Percentiles rank a stretch among this genome's conserved stretches.
Evolutionary conservation across 2,888 invertebrate species (phyloP).

Genomic region (Platycheirus rosarum): DNA sequence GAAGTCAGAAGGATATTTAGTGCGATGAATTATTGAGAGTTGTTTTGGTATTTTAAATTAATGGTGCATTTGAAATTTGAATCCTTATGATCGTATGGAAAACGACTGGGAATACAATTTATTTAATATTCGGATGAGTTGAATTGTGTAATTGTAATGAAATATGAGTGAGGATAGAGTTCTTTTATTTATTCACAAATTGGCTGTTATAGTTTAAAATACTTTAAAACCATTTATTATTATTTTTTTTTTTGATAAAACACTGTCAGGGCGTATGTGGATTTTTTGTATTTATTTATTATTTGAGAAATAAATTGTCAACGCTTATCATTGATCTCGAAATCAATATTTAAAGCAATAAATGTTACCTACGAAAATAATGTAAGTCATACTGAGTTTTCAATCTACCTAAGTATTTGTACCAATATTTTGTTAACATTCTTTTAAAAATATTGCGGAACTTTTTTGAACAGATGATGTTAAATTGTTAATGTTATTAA

Average conservation of each 20-base stretch:
- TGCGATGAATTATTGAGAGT: constrained; percentile 49
- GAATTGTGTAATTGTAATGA: constrained; percentile 54
- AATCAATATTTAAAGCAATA: too few species aligned
- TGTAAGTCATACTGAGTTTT: too few species aligned
- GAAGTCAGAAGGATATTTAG: constrained; percentile 19
- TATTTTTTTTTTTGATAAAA: background rate
- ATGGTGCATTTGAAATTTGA: constrained; percentile 25
- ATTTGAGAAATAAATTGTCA: too few species aligned
- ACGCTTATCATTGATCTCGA: too few species aligned
- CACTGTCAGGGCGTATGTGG: constrained; percentile 41
- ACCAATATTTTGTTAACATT: too few species aligned
- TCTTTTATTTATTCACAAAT: constrained; percentile 15
- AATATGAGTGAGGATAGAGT: constrained; percentile 12
- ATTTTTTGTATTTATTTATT: constrained; percentile 2
- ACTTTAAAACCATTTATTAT: background rate
- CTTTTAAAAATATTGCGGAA: too few species aligned
- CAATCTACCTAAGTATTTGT: too few species aligned
- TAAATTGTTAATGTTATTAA: too few species aligned
- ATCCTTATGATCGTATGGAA: background rate
- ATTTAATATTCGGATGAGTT: constrained; percentile 49
- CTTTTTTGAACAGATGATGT: too few species aligned
- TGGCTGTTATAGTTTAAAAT: constrained; percentile 20
- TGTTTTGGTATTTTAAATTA: constrained; percentile 57
- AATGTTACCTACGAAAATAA: too few species aligned
- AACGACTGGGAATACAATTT: constrained; percentile 27